Evolutionary conservation across 2,113 vertebrate genomes (phyloP).

Genomic region (Fulica atra): DNA sequence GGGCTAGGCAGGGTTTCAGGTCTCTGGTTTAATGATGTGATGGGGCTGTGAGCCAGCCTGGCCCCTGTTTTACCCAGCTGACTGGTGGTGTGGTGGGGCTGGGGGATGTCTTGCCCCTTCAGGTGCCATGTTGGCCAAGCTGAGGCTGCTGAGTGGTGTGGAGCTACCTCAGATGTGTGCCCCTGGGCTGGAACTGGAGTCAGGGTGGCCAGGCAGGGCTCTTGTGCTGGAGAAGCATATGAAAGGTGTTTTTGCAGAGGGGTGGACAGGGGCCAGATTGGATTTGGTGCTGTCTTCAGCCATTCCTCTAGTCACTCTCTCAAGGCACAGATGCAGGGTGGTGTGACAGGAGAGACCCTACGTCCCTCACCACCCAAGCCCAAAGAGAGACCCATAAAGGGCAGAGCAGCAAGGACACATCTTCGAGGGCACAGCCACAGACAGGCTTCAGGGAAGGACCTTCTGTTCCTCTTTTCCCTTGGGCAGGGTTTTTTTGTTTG

Average conservation of each 20-base stretch:
- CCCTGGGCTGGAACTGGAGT: background rate
- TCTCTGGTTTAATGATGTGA: background rate
- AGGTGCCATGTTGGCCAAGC: accelerated
- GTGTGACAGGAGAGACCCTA: background rate
- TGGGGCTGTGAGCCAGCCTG: background rate
- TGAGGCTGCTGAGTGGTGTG: background rate
- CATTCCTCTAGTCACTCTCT: background rate
- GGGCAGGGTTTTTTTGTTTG: background rate
- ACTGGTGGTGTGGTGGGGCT: background rate
- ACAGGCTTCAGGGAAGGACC: background rate
- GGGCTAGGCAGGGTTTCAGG: background rate
- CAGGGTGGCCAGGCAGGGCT: background rate
- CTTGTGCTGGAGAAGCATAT: background rate
- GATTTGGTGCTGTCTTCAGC: background rate
- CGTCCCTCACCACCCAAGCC: background rate
- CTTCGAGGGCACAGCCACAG: background rate
- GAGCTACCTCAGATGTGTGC: background rate
- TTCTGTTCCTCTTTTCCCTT: background rate
- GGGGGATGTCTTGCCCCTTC: background rate
- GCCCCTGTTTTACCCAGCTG: accelerated
- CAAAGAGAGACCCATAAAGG: background rate
- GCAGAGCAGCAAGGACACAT: background rate
- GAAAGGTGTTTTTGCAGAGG: background rate
- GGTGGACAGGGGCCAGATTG: background rate
- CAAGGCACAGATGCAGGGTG: accelerated